These are phyloP conservation scores for Pseudococcus longispinus DNA, from an alignment of 2,888 invertebrate genomes.

Conservation along the genomic window DNA sequence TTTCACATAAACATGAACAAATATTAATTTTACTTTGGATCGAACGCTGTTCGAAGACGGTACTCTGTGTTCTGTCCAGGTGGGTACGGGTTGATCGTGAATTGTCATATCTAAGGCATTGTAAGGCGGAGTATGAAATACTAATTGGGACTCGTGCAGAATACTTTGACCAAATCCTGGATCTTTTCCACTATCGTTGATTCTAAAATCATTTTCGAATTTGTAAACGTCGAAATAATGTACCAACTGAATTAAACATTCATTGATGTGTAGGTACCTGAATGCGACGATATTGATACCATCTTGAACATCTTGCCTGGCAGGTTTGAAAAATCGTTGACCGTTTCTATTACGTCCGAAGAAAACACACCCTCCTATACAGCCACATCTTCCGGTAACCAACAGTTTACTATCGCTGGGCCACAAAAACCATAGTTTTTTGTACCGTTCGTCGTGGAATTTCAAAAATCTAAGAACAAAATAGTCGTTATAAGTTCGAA, in stretches of 20 bases:
- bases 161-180: conserved; percentile 95
- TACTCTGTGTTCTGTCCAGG: conserved; percentile 57
- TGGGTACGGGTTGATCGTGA: conserved; percentile 59
- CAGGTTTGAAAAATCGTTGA: conserved; percentile 84
- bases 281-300: conserved; percentile 84
- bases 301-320: conserved; percentile 78
- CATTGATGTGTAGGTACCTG: conserved; percentile 64
- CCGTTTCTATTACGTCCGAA: conserved; percentile 94
- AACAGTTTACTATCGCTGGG: conserved; percentile 69
- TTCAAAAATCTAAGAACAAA: conserved; percentile 69
- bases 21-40: conserved; percentile 15
- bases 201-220: conserved; percentile 63
- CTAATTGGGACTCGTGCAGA: conserved; percentile 82
- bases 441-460: conserved; percentile 82
- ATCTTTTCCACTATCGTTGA: conserved; percentile 79
- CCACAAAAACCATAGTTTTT: conserved; percentile 95
- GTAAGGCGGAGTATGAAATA: conserved; percentile 90
- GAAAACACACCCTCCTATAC: conserved; percentile 93
- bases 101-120: conserved; percentile 73
- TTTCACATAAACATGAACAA: not conserved
- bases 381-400: conserved; percentile 83
- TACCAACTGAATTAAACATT: not conserved
- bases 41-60: conserved; percentile 41
- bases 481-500: not conserved
- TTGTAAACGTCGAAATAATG: not conserved